Base-by-base conservation (phyloP, 1,140 invertebrate genomes). In the Lutraria rhynchaena region DNA sequence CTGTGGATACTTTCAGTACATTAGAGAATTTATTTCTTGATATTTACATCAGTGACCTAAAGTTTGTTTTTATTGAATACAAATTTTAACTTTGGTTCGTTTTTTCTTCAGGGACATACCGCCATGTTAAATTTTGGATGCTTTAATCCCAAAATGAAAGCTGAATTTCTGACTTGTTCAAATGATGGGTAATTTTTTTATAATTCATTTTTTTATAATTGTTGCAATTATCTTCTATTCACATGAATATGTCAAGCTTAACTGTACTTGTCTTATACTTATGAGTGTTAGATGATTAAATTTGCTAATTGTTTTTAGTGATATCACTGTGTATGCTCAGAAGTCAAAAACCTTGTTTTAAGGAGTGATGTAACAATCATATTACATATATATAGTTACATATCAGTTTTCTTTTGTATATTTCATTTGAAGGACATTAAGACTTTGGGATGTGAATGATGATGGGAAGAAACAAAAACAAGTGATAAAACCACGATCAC, bases 161-260 rank as follows among this genome's bases (percentile, higher is more conserved):
- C 98, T 88, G 98, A 99, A 91, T 99, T 99, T 92, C 92, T 99
- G 77, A 99, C 98, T 0, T 97, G 96, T 86, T 96, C 97, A 0
- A 95, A 97, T 87, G 99, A 99, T 92, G 96, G 94, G 91, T 94
- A 87, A 85, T 89, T 85, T 73, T n/a, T n/a, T 46, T 3, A 31
- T 27, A 7, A 37, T 69, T 29, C 24, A 57, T 29, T 67, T 3
- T 37, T 29, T 58, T 53, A 35, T 3, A 60, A 27, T 31, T 19
- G 22, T 22, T 57, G 22, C 11, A 19, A 13, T n/a, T n/a, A n/a
- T n/a, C n/a, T n/a, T n/a, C 24, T 49, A 3, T 51, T 51, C 15
- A 19, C 27, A 15, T 41, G 27, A 24, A 74, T 74, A 4, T 74
- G 17, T 19, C 7, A 9, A 19, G 19, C 11, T 29, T 5, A 1